These are phyloP conservation scores for Hucho hucho DNA, from an alignment of 2,113 vertebrate genomes.

Conservation along the genomic window DNA sequence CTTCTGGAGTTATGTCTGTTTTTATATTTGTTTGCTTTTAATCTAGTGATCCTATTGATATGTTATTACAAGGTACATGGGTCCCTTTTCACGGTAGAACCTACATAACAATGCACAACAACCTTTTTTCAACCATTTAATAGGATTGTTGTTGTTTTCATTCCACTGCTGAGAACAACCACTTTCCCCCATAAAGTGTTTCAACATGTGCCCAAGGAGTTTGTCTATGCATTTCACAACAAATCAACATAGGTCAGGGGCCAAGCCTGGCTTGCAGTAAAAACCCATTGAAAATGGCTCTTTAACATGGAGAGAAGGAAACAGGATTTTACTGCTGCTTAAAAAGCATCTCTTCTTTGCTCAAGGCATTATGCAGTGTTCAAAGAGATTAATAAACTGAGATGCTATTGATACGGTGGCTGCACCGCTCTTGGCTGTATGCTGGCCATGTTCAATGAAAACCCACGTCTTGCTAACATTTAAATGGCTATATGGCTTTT, in stretches of 20 bases:
- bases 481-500: slow-evolving; percentile 14
- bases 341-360: slow-evolving; percentile 66
- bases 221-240: slow-evolving; percentile 59
- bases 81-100: slow-evolving; percentile 61
- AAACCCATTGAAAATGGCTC: slow-evolving; percentile 47
- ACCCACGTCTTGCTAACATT: slow-evolving; percentile 18
- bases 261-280: slow-evolving; percentile 73
- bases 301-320: slow-evolving; percentile 51
- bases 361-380: slow-evolving; percentile 63
- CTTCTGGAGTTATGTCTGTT: slow-evolving; percentile 37
- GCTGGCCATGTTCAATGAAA: slow-evolving; percentile 42
- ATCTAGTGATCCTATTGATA: slow-evolving; percentile 53
- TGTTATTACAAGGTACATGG: slow-evolving; percentile 59
- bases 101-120: slow-evolving; percentile 18
- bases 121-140: slow-evolving; percentile 66
- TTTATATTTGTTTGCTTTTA: slow-evolving; percentile 32
- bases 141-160: slow-evolving; percentile 72
- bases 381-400: slow-evolving; percentile 73
- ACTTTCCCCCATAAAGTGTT: slow-evolving; percentile 62
- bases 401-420: slow-evolving; percentile 69
- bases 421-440: slow-evolving; percentile 41
- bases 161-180: slow-evolving; percentile 57
- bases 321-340: slow-evolving; percentile 71
- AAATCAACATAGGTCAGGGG: slow-evolving; percentile 68
- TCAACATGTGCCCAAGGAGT: slow-evolving; percentile 66